A percentile compares a stretch with the other conserved stretches of the same genome.
Evolutionary conservation across 2,888 invertebrate genomes (phyloP).

Genomic region (Eristalis arbustorum): DNA sequence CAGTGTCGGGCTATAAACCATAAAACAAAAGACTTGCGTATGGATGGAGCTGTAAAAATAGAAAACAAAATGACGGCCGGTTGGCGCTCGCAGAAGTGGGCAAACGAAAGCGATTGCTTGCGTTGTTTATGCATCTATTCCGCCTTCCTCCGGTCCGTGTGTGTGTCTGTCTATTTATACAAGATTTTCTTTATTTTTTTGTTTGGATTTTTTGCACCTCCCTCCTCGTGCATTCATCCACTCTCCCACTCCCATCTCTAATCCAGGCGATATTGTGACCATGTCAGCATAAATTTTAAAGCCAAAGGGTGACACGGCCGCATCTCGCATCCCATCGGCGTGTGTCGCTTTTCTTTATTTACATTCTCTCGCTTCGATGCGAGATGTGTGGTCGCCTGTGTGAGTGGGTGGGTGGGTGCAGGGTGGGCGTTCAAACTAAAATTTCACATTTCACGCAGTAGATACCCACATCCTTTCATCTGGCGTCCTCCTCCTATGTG

Average conservation of each 20-base stretch:
- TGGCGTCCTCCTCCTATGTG: background rate
- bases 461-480: background rate
- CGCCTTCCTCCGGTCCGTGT: background rate
- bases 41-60: slow-evolving; percentile 38
- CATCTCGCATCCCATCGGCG: background rate
- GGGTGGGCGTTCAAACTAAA: background rate
- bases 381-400: too few relatives aligned
- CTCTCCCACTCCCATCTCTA: background rate
- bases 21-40: slow-evolving; percentile 26
- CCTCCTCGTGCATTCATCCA: too few relatives aligned
- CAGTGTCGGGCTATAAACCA: slow-evolving; percentile 45
- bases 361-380: too few relatives aligned
- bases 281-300: slow-evolving; percentile 43
- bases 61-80: slow-evolving; percentile 18
- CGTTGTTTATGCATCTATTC: slow-evolving; percentile 61
- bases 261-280: slow-evolving; percentile 34
- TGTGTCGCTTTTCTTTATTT: background rate
- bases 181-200: slow-evolving; percentile 10
- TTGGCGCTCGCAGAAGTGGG: background rate
- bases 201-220: slow-evolving; percentile 15
- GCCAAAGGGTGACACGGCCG: slow-evolving; percentile 13
- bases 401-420: background rate
- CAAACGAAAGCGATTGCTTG: slow-evolving; percentile 33
- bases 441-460: slow-evolving; percentile 40
- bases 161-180: slow-evolving; percentile 53